Percentiles rank a stretch among this genome's conserved stretches.
These are phyloP conservation scores for Chrysogorgia sp. DNA, from an alignment of 92 coral and sea anemone genomes.

Conservation along the genomic window DNA sequence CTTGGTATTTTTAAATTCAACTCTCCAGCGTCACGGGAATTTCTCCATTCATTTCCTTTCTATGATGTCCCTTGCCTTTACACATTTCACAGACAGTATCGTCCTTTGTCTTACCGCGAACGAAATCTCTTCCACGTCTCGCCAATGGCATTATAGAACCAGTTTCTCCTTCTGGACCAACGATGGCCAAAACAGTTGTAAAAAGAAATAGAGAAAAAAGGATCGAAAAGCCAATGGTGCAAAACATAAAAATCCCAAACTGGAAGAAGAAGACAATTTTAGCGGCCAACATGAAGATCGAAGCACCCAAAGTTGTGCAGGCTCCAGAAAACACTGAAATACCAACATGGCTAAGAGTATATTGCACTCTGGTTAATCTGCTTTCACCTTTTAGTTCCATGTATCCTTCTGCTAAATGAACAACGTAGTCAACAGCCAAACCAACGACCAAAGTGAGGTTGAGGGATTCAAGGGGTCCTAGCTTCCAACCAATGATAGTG, in stretches of 20 bases:
- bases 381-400: slow-evolving; percentile 51
- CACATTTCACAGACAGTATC: neutral
- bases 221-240: slow-evolving; percentile 75
- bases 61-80: neutral
- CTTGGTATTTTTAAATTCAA: no score
- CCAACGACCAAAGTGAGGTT: slow-evolving; percentile 85
- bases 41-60: no score
- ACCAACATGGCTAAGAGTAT: slow-evolving; percentile 72
- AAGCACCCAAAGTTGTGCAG: slow-evolving; percentile 75
- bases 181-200: slow-evolving; percentile 53
- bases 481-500: slow-evolving; percentile 76
- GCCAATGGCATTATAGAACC: slow-evolving; percentile 57
- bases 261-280: slow-evolving; percentile 69
- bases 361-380: slow-evolving; percentile 60
- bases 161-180: slow-evolving; percentile 69
- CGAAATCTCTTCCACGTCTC: neutral
- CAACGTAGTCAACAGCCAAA: slow-evolving; percentile 79
- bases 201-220: slow-evolving; percentile 68
- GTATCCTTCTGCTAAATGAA: slow-evolving; percentile 78
- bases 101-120: neutral
- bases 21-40: no score
- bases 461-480: slow-evolving; percentile 74
- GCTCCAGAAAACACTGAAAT: slow-evolving; percentile 81
- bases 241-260: no score
- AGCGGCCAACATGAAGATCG: slow-evolving; percentile 78